Evolutionary conservation across 1,140 invertebrate genomes (phyloP).

Genomic region (Melanaphis sacchari): DNA sequence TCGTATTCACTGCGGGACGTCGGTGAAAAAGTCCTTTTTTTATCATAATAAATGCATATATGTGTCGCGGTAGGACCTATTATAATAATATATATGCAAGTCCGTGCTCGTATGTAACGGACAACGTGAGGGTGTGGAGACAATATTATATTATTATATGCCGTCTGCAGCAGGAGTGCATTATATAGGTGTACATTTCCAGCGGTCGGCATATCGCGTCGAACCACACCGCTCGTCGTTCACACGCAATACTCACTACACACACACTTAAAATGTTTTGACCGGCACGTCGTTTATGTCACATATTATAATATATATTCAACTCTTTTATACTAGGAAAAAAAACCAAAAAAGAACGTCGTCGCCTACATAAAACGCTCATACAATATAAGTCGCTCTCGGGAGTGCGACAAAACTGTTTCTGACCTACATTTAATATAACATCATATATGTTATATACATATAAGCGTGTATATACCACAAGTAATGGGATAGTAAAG

Average conservation of each 20-base stretch:
- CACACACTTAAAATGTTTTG: neutral
- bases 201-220: neutral
- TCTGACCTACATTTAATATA: constrained; percentile 1
- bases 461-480: neutral
- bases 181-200: neutral
- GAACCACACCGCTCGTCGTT: neutral
- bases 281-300: neutral
- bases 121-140: neutral
- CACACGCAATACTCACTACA: neutral
- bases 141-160: constrained; percentile 8
- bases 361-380: neutral
- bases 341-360: neutral
- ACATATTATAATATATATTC: neutral
- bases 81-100: neutral
- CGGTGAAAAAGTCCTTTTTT: neutral
- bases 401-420: neutral
- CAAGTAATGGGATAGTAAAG: constrained; percentile 35
- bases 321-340: neutral
- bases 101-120: neutral
- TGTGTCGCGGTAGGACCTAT: neutral
- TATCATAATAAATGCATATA: constrained; percentile 38
- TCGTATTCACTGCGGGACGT: constrained; percentile 1
- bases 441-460: neutral
- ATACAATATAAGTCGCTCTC: no score
- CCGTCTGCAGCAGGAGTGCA: neutral